Conservation (phyloP, 1,140 invertebrate genomes). For the Drosophila serrata region DNA sequence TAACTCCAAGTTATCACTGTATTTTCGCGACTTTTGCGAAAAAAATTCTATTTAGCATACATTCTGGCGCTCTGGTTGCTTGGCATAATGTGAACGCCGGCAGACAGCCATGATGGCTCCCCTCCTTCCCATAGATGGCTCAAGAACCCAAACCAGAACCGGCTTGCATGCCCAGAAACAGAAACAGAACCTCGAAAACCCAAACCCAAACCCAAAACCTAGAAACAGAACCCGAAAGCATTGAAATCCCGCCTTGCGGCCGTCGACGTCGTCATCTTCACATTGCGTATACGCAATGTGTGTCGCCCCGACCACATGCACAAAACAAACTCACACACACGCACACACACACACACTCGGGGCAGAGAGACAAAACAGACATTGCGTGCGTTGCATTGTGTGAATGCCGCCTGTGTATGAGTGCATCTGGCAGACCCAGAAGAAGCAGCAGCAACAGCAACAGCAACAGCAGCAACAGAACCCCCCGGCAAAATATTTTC, state of each 20-base stretch:
- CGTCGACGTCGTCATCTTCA: conserved; percentile 59
- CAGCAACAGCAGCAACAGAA: conserved; percentile 10
- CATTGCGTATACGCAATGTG: conserved; percentile 68
- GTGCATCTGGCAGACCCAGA: conserved; percentile 49
- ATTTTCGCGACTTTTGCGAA: conserved; percentile 12
- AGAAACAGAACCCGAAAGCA: conserved; percentile 33
- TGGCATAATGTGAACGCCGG: conserved; percentile 70
- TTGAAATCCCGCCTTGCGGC: conserved; percentile 70
- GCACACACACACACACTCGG: conserved; percentile 7
- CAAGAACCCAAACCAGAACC: conserved; percentile 10
- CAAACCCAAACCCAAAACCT: conserved; percentile 18
- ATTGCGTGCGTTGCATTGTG: conserved; percentile 74
- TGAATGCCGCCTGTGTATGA: conserved; percentile 23
- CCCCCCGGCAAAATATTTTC: conserved; percentile 35
- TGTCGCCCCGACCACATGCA: conserved; percentile 71
- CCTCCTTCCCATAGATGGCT: neutral
- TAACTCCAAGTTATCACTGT: conserved; percentile 17
- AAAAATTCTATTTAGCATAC: conserved; percentile 83
- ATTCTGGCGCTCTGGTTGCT: conserved; percentile 68
- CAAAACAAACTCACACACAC: conserved; percentile 27
- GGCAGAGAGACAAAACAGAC: conserved; percentile 53
- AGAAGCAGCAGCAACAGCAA: conserved; percentile 26
- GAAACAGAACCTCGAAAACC: conserved; percentile 16
- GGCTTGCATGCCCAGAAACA: conserved; percentile 20
- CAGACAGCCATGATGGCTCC: conserved; percentile 51